Evolutionary conservation across 1,140 invertebrate genomes (phyloP).

Genomic region (Heliconius melpomene): DNA sequence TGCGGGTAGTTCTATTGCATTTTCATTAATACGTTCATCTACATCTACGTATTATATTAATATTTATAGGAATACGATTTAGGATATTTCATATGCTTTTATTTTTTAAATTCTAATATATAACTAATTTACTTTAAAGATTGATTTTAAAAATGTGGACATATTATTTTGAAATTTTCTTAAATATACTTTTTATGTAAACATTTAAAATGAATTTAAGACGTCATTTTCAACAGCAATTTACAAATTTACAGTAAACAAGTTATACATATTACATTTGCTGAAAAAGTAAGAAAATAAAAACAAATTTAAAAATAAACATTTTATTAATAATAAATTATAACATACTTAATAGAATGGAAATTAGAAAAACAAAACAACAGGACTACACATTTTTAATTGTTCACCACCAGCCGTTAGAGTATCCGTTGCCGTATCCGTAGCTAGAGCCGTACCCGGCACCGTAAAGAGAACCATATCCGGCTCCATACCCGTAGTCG

Average conservation of each 20-base stretch:
- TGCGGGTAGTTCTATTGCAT: not conserved
- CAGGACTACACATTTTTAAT: not conserved
- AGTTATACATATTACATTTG: too few relatives aligned
- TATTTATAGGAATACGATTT: not conserved
- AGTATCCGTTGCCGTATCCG: constrained; percentile 32
- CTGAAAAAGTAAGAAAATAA: too few relatives aligned
- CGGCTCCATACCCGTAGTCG: constrained; percentile 33
- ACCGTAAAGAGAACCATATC: constrained; percentile 19
- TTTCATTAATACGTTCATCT: not conserved
- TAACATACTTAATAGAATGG: too few relatives aligned
- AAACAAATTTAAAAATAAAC: too few relatives aligned
- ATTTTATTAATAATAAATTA: too few relatives aligned
- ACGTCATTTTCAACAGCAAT: too few relatives aligned
- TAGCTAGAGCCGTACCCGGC: constrained; percentile 16
- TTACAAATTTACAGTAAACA: too few relatives aligned
- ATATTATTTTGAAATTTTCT: not conserved
- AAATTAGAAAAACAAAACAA: not conserved
- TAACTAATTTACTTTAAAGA: too few relatives aligned
- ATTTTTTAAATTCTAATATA: not conserved
- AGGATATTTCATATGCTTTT: not conserved
- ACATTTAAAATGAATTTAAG: too few relatives aligned
- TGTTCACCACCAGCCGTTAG: constrained; percentile 40
- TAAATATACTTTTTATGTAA: too few relatives aligned
- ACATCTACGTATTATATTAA: not conserved
- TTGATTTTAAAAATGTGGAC: too few relatives aligned